phyloP scores from a whole-genome alignment of 1,140 invertebrate genomes.

The Dufourea novaeangliae region DNA sequence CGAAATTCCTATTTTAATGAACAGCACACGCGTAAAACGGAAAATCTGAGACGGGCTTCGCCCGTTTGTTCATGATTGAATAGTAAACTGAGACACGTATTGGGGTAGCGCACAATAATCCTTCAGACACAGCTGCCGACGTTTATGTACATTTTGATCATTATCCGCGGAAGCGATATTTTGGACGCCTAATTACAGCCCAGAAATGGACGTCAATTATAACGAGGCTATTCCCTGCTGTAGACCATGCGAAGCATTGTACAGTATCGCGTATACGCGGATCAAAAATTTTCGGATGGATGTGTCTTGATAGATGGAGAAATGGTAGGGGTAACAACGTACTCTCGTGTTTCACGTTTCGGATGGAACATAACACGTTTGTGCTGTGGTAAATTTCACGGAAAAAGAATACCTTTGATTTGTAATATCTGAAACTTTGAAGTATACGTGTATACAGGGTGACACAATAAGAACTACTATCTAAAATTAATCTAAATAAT shows the following conservation, averaged over 20 bases:
- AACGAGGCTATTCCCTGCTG: background rate
- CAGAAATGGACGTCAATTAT: background rate
- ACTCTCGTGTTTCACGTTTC: too few relatives aligned
- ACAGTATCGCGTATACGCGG: background rate
- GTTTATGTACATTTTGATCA: background rate
- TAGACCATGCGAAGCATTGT: background rate
- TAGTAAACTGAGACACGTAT: background rate
- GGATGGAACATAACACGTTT: too few relatives aligned
- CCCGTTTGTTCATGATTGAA: slow-evolving; percentile 3
- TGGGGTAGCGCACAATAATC: background rate
- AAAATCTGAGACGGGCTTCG: background rate
- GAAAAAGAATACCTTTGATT: too few relatives aligned
- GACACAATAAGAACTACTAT: too few relatives aligned
- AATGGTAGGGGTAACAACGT: too few relatives aligned
- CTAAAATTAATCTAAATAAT: too few relatives aligned
- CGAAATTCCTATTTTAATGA: slow-evolving; percentile 3
- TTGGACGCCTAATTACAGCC: background rate
- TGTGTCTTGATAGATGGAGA: too few relatives aligned
- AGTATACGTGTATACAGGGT: too few relatives aligned
- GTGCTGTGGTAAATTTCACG: too few relatives aligned
- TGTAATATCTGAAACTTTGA: too few relatives aligned
- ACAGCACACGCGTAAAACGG: background rate
- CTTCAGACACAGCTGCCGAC: background rate
- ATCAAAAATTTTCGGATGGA: too few relatives aligned
- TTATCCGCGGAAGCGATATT: background rate